Evolutionary conservation across 1,140 invertebrate species (phyloP).

Genomic region (Scaptomyza hsui): DNA sequence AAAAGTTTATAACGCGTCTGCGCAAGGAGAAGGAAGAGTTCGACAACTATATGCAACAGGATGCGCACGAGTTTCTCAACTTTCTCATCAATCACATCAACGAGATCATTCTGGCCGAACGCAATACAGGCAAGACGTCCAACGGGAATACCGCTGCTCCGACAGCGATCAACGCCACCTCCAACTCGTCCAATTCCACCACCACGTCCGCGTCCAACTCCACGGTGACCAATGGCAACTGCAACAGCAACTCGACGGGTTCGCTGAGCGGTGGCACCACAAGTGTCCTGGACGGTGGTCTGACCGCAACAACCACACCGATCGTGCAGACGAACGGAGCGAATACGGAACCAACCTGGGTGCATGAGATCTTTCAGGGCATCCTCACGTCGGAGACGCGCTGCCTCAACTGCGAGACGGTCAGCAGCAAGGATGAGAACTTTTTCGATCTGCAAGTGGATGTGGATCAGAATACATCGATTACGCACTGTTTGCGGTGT

Average conservation of each 20-base stretch:
- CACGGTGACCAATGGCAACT: constrained; percentile 84
- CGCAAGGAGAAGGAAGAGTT: constrained; percentile 99
- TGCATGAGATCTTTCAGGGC: constrained; percentile 99
- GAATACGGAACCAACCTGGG: constrained; percentile 97
- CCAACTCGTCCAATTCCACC: constrained; percentile 78
- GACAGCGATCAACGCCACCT: constrained; percentile 31
- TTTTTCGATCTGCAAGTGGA: constrained; percentile 99
- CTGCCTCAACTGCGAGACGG: constrained; percentile 99
- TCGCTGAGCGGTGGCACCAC: constrained; percentile 69
- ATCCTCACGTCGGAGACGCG: constrained; percentile 99
- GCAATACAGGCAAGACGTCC: constrained; percentile 86
- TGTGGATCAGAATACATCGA: constrained; percentile 99
- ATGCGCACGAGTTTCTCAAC: constrained; percentile 99
- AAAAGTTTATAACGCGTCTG: constrained; percentile 99
- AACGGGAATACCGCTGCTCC: constrained; percentile 57
- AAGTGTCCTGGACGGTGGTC: constrained; percentile 60
- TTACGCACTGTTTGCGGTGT: constrained; percentile 98
- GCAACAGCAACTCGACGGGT: constrained; percentile 84
- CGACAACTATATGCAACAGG: constrained; percentile 99
- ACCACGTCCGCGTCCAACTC: constrained; percentile 71
- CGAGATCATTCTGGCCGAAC: constrained; percentile 95
- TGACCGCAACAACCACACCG: constrained; percentile 65
- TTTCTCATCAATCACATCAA: constrained; percentile 99
- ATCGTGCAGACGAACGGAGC: constrained; percentile 68
- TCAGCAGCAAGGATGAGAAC: constrained; percentile 99